Base-by-base conservation (phyloP, 37 sponge, comb jelly and placozoan species). In the Theonella swinhoei region DNA sequence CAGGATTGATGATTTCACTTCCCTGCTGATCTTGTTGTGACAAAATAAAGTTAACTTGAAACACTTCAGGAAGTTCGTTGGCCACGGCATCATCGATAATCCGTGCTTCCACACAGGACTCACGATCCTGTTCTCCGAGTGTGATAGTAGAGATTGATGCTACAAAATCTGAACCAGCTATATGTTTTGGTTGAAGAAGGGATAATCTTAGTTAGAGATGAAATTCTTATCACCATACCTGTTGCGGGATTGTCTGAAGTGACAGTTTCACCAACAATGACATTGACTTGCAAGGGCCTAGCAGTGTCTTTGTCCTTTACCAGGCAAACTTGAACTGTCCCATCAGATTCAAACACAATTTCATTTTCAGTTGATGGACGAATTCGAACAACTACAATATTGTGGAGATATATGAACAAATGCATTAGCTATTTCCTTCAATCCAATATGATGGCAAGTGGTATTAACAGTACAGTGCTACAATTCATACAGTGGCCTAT, bases 241-340 rank as follows among this genome's bases (percentile, higher is more conserved):
- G 54, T 47, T 47, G 54, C 54, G 7, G 7, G 54, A 47, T 47
- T 47, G 7, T 7, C 7, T 17, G 54, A 47, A 47, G 54, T 17
- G 7, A 14, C 7, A 47, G 54, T 47, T 47, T 47, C 54, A 17
- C 14, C 11, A 7, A 47, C 63, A 9, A 47, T 22, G 23, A 67
- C 64, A 24, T 64, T 41, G 11, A 83, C 75, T 28, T 39, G 9
- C 17, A 83, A 14, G 24, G 32, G 26, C 11, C 4, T 26, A 67
- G 64, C 9, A 1, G 84, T 75, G n/a, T 35, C 32, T 5, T 64
- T 28, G 30, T 83, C 68, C 54, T 83, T 83, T 20, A 47, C 66
- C 7, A 83, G 84, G 28, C 84, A 83, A 28, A 83, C 68, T 19
- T 35, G 26, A 4, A 17, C 68, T 23, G 14, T 11, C 0, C 67